Evolutionary conservation across 2,888 invertebrate species (phyloP).

Genomic region (Archaeoteleia sp.): DNA sequence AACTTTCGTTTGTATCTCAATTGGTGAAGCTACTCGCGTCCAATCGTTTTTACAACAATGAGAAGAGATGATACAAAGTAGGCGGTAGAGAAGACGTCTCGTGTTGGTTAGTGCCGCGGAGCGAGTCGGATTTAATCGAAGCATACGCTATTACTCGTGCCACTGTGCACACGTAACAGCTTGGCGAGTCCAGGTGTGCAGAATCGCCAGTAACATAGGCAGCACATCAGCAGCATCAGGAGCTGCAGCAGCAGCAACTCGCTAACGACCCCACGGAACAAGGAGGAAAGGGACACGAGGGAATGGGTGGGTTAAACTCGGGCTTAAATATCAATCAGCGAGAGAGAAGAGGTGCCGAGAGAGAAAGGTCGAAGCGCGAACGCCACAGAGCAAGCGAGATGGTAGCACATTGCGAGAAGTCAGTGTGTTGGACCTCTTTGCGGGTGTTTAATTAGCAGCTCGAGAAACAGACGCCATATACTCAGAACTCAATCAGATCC

Average conservation of each 20-base stretch:
- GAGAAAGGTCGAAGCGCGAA: constrained; percentile 27
- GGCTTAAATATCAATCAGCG: constrained; percentile 72
- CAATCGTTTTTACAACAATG: too few species aligned
- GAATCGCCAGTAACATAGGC: constrained; percentile 61
- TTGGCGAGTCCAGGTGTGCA: constrained; percentile 62
- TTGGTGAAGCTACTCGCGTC: too few species aligned
- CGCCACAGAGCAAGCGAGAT: constrained; percentile 17
- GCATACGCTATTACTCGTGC: constrained; percentile 60
- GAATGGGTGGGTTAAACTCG: constrained; percentile 63
- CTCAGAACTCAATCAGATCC: constrained; percentile 75
- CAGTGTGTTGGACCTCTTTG: constrained; percentile 61
- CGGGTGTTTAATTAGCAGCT: constrained; percentile 74
- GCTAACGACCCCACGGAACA: constrained; percentile 67
- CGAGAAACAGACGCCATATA: constrained; percentile 72
- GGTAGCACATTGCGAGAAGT: constrained; percentile 28
- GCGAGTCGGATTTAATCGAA: constrained; percentile 63
- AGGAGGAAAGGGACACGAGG: constrained; percentile 55
- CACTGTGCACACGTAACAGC: constrained; percentile 33
- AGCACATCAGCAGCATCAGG: constrained; percentile 58
- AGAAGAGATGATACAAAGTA: too few species aligned
- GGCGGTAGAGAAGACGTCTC: constrained; percentile 19
- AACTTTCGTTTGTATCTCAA: too few species aligned
- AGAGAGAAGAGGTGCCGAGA: constrained; percentile 55
- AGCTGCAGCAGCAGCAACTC: constrained; percentile 61
- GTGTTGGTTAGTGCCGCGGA: constrained; percentile 46